phyloP scores from a whole-genome alignment of 2,113 vertebrate species.

The Dipodomys spectabilis region DNA sequence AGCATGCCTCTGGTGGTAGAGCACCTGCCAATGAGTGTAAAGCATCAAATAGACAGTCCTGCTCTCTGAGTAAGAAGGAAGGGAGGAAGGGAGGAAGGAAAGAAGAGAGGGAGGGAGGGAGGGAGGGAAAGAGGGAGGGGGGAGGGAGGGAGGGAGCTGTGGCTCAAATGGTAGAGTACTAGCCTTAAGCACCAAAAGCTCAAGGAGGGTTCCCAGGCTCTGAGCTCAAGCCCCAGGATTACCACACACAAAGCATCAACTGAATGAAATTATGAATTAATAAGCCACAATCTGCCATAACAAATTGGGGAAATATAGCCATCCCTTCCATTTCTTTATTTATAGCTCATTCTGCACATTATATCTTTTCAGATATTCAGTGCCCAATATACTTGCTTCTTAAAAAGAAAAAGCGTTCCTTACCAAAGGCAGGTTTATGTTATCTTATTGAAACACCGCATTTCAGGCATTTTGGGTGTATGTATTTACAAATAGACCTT shows the following conservation, averaged over 20 bases:
- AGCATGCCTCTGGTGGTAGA: too few relatives aligned
- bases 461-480: slow-evolving; percentile 61
- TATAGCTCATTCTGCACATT: slow-evolving; percentile 14
- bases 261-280: slow-evolving; percentile 63
- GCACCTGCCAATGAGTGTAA: too few relatives aligned
- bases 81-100: too few relatives aligned
- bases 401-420: slow-evolving; percentile 58
- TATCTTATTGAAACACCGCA: slow-evolving; percentile 31
- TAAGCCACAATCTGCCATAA: slow-evolving; percentile 55
- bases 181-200: too few relatives aligned
- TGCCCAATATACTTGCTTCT: slow-evolving; percentile 59
- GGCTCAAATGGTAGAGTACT: too few relatives aligned
- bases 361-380: slow-evolving; percentile 66
- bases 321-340: slow-evolving; percentile 54
- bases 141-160: too few relatives aligned
- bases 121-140: too few relatives aligned
- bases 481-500: slow-evolving; percentile 61
- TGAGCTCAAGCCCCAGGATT: too few relatives aligned
- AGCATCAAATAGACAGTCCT: too few relatives aligned
- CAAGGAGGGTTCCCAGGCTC: too few relatives aligned
- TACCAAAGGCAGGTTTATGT: slow-evolving; percentile 66
- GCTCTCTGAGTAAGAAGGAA: too few relatives aligned
- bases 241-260: neutral
- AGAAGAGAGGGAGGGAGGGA: too few relatives aligned
- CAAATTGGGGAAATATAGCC: slow-evolving; percentile 22